A percentile compares a stretch with the other conserved stretches of the same genome.
Evolutionary conservation across 2,113 vertebrate species (phyloP).

Genomic region (Recurvirostra avosetta): DNA sequence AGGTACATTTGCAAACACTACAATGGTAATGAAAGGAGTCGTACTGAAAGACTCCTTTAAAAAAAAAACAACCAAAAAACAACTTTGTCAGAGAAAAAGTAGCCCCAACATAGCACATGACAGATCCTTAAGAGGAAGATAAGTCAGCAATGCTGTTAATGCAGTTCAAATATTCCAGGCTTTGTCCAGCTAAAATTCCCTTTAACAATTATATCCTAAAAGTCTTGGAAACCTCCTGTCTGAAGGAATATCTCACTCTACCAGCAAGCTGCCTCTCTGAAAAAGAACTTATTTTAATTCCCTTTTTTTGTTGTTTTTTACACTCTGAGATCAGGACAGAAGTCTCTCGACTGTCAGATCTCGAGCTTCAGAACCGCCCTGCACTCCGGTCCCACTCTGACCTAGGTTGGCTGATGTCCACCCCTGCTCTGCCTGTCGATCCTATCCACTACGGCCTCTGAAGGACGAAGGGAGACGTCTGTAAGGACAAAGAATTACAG

Average conservation of each 20-base stretch:
- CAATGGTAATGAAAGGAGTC: background rate
- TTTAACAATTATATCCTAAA: background rate
- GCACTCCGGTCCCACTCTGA: rapidly evolving
- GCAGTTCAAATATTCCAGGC: background rate
- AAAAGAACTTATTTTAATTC: background rate
- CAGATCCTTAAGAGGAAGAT: background rate
- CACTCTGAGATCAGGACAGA: background rate
- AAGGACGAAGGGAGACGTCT: background rate
- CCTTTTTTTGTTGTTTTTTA: too few species aligned
- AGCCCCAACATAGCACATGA: background rate
- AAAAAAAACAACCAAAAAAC: background rate
- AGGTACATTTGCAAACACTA: background rate
- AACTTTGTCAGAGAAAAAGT: background rate
- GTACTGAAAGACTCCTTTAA: background rate
- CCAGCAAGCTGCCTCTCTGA: background rate
- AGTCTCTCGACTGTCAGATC: background rate
- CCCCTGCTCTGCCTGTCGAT: background rate
- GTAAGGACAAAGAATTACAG: background rate
- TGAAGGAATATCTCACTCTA: background rate
- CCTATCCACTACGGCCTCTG: background rate
- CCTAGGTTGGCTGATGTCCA: background rate
- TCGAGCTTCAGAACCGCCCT: background rate
- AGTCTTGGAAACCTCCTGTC: background rate
- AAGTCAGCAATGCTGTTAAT: background rate
- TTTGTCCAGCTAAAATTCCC: background rate